Evolutionary conservation across 2,797 vertebrate species (phyloP), one percentile per base, ranked within the genome.

Genomic region (Platalea minor): DNA sequence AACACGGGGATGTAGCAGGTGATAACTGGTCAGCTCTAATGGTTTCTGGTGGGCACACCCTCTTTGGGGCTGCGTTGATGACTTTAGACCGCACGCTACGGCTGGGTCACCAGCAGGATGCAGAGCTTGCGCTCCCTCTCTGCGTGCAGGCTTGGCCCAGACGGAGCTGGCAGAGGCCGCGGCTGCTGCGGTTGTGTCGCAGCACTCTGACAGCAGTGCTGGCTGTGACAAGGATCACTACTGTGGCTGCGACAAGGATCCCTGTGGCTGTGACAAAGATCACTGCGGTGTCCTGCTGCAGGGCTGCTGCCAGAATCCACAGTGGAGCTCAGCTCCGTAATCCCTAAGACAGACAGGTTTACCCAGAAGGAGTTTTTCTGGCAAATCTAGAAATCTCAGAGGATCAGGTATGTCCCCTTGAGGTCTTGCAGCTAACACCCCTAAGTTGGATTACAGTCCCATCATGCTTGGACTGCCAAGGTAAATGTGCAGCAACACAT

Each of bases 131-230:
- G 46, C 68, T 89, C 54, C 46, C 41, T 39, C 13, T 7, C 41
- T 4, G 3, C 1, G 0, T 0, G 13, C 15, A 39, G 24, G 4
- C 51, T 35, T 35, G 39, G 46, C 61, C 39, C 23, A 46, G 48
- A 17, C 5, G 43, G 75, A 89, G 50, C 59, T 29, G 63, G 72
- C 68, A 3, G 4, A 23, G 9, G 54, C 46, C 74, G 67, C 1
- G 6, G 75, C 43, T 51, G 57, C 70, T 0, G 0, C 0, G 0
- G 25, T 48, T 46, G 51, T 54, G 74, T 59, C 8, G 4, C 68
- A 70, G 48, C 29, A 6, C 45, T 5, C 50, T 54, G 50, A 70
- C 35, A 90, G 63, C 63, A 54, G 63, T 0, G 0, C 45, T 76
- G 84, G 64, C 51, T 67, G 60, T 41, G 67, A 54, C 74, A 50